Base-by-base conservation (phyloP, 2,113 vertebrate genomes). In the Falcunculus frontatus region DNA sequence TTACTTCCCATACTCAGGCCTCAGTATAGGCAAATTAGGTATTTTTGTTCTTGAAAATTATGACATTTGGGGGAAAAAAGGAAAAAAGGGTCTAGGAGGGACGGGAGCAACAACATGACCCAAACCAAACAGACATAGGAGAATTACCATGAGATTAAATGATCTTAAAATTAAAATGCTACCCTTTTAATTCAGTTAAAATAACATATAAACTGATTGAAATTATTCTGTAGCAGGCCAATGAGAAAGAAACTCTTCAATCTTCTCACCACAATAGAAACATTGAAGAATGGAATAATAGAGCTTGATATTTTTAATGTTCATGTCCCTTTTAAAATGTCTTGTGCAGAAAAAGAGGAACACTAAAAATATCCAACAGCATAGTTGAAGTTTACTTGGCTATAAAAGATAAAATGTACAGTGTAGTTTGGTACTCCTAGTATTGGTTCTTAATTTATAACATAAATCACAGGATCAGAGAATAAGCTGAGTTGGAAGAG, bases 101-200 rank as follows among this genome's bases (percentile, higher is more conserved):
- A 4, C 5, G 6, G 12, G 3, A 1, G 9, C 2, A 4, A 33
- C 0, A 4, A 56, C 4, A 13, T 62, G 11, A 49, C 4, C 8
- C 27, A 53, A 55, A 76, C 12, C 10, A 46, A 79, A 73, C 6
- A 52, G 29, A 52, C 8, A 10, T 5, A 49, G 23, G 35, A 88
- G 13, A 74, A 55, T 32, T 9, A 63, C 13, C 14, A 21, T 46
- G 33, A 73, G 46, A 33, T 46, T 46, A 33, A 18, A 73, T 44
- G 0, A 62, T 17, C 19, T 3, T 68, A 76, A 73, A 76, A 53
- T 44, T 53, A 80, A 89, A 89, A 92, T 87, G 9, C 5, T 57
- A 20, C 33, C 2, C n/a, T 83, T 33, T 37, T 81, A 4, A 42
- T 69, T 64, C 10, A 30, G n/a, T 30, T 63, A 21, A 37, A 84